Evolutionary conservation across 2,113 vertebrate species (phyloP).

Genomic region (Mastomys natalensis): DNA sequence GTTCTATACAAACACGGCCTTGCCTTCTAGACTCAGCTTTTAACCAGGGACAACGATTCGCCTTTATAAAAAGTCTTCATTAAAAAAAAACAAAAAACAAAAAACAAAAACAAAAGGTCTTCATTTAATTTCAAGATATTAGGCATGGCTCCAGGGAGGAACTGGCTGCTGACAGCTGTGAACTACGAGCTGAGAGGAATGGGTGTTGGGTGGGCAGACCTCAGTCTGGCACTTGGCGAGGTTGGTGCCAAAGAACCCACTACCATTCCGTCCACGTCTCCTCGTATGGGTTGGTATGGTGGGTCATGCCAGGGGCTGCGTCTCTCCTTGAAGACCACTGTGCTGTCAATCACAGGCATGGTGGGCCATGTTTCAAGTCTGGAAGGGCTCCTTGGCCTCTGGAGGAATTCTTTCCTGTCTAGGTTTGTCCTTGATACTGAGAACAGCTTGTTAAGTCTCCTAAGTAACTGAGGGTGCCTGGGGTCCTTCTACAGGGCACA

Average conservation of each 20-base stretch:
- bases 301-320: fast-evolving
- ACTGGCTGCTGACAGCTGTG: fast-evolving
- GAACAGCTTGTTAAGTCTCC: no score
- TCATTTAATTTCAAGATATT: not conserved
- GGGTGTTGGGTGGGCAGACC: fast-evolving
- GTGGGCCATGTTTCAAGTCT: not conserved
- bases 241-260: not conserved
- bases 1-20: not conserved
- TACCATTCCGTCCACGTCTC: not conserved
- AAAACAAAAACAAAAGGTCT: not conserved
- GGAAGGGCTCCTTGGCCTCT: fast-evolving
- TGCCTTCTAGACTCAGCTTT: slow-evolving; percentile 9
- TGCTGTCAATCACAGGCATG: fast-evolving
- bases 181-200: fast-evolving
- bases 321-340: not conserved
- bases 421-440: not conserved
- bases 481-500: not conserved
- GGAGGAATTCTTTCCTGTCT: not conserved
- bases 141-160: not conserved
- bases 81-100: not conserved
- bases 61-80: slow-evolving; percentile 12
- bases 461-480: not conserved
- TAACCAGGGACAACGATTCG: slow-evolving; percentile 11
- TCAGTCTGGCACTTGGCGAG: fast-evolving
- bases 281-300: fast-evolving